Evolutionary conservation across 2,797 vertebrate genomes (phyloP).

Genomic region (Lacerta agilis): DNA sequence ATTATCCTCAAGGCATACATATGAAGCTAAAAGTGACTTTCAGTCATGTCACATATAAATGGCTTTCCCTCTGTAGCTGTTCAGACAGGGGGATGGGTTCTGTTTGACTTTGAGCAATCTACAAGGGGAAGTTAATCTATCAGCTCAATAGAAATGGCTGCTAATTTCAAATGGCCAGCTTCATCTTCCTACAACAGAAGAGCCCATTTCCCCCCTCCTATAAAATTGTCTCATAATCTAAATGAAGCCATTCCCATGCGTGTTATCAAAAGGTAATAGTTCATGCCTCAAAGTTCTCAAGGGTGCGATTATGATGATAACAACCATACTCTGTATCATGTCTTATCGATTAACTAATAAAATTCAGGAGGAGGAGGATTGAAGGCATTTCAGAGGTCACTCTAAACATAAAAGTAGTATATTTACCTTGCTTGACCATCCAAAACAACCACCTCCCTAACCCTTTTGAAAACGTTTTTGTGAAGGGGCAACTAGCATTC

Average conservation of each 20-base stretch:
- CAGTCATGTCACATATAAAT: neutral
- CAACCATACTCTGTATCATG: constrained; percentile 70
- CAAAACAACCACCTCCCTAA: constrained; percentile 19
- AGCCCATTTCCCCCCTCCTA: constrained; percentile 58
- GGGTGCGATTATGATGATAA: constrained; percentile 75
- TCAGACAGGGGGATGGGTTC: constrained; percentile 37
- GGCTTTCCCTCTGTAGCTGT: constrained; percentile 49
- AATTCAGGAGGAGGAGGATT: constrained; percentile 63
- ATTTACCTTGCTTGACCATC: constrained; percentile 44
- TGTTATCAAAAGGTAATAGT: constrained; percentile 76
- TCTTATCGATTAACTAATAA: constrained; percentile 80
- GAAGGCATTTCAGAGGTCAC: constrained; percentile 50
- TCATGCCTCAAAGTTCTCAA: constrained; percentile 72
- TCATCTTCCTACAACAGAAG: constrained; percentile 67
- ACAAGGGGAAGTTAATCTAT: constrained; percentile 57
- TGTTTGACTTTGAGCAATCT: constrained; percentile 51
- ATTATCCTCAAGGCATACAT: neutral
- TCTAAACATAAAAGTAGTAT: constrained; percentile 32
- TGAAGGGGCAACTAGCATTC: constrained; percentile 22
- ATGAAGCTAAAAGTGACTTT: constrained; percentile 18
- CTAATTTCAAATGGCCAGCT: constrained; percentile 67
- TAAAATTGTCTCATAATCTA: constrained; percentile 74
- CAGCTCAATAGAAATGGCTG: constrained; percentile 58
- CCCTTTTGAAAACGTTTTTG: constrained; percentile 20
- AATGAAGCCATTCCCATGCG: constrained; percentile 71